Evolutionary conservation across 1,140 invertebrate species (phyloP).

Genomic region (Macrobrachium rosenbergii): DNA sequence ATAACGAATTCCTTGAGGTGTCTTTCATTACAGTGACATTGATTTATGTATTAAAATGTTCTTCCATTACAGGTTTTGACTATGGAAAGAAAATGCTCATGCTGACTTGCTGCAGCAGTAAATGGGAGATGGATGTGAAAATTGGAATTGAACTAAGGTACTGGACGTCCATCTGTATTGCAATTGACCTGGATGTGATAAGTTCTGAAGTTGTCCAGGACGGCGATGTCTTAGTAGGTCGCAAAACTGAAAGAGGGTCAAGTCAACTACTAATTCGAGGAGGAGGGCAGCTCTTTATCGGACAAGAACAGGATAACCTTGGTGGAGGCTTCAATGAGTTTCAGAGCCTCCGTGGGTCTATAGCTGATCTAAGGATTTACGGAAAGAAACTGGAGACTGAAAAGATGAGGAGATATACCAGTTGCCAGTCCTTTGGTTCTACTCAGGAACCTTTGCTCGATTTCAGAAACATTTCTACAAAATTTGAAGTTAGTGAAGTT

Average conservation of each 20-base stretch:
- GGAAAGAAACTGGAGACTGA: background rate
- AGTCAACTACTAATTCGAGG: background rate
- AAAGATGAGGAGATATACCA: background rate
- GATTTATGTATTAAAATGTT: background rate
- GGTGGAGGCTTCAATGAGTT: constrained; percentile 49
- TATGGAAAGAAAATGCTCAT: constrained; percentile 38
- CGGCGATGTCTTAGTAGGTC: constrained; percentile 6
- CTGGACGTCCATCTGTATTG: constrained; percentile 42
- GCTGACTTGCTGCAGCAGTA: constrained; percentile 29
- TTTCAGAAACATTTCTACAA: constrained; percentile 33
- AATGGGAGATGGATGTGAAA: constrained; percentile 16
- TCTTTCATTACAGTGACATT: background rate
- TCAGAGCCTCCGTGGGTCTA: constrained; percentile 39
- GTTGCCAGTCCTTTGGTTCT: background rate
- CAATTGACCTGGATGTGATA: background rate
- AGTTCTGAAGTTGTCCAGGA: constrained; percentile 40
- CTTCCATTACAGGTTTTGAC: constrained; percentile 21
- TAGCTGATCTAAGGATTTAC: constrained; percentile 31
- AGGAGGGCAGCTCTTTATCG: constrained; percentile 35
- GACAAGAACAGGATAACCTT: constrained; percentile 42
- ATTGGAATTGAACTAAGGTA: constrained; percentile 1
- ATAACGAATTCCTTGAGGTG: background rate
- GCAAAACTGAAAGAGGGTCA: background rate
- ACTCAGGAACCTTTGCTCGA: constrained; percentile 8
- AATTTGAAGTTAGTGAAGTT: constrained; percentile 31